Base-by-base conservation (phyloP, 2,888 invertebrate genomes). In the Agriopis leucophaearia region DNA sequence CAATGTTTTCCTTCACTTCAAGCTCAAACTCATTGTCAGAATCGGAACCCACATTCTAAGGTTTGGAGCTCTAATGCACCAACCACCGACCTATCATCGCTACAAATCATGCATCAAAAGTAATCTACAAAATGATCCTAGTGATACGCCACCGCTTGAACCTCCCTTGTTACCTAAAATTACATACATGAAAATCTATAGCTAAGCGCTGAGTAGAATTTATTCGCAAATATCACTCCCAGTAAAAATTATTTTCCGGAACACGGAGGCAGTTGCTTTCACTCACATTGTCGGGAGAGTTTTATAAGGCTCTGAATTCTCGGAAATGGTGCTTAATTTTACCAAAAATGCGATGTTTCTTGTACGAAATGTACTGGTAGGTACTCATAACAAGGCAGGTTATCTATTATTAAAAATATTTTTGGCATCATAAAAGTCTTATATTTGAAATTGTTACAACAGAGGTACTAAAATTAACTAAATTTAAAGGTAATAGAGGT, bases 291-390 rank as follows among this genome's bases (percentile, higher is more conserved):
- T 59, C 4, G 16, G 13, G 10, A 15, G 35, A 45, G 6, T 57
- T 57, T 57, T 57, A 59, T 59, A 59, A 18, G 27, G 40, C 48
- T n/a, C 45, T 45, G 38, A 40, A 18, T 50, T 59, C 59, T 59
- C 42, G 50, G 59, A 50, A 59, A 59, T 40, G 18, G n/a, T 15
- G 16, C 48, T 59, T 59, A 59, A 59, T 59, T 48, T 59, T 42
- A 50, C 36, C 48, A 38, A 59, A 38, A 54, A 47, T 40, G 50
- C 38, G 40, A 47, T 38, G 38, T 16, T 8, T 42, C 40, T 18
- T 50, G 13, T 18, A 9, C n/a, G 50, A 48, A 50, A 50, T 50
- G 16, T 58, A n/a, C 57, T 48, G 12, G 9, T 42, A 51, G 8
- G n/a, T n/a, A 27, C 8, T 15, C 7, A n/a, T 44, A 18, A 18